Base-by-base conservation (phyloP, 92 coral and sea anemone genomes). In the Siderastrea siderea region DNA sequence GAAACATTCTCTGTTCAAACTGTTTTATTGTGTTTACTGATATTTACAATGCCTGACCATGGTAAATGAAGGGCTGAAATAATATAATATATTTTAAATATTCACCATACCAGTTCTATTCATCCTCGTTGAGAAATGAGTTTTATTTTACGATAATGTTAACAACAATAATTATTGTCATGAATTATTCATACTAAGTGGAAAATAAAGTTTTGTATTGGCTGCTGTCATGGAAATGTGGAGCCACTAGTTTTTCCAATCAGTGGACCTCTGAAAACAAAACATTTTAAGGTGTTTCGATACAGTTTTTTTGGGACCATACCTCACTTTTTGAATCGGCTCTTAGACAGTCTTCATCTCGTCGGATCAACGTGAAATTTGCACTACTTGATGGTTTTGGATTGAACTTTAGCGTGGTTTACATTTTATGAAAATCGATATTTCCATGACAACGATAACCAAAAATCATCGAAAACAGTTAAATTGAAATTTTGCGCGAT, bases 1-100 rank as follows among this genome's bases (percentile, higher is more conserved):
- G 15, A 82, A 82, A 82, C 54, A 69, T 6, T 45, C 46, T 64
- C 5, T 6, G 12, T 47, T 4, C 38, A 16, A 57, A 44, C 54
- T 82, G 45, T 68, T 82, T 82, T 82, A 82, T 69, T 82, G 45
- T 59, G 44, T 60, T 55, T 9, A n/a, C 44, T 38, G 13, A 76
- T 62, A 50, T 26, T 26, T 26, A 26, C 38, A 26, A 73, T 71
- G 49, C 77, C 13, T 13, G 43, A 76, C 16, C 38, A 26, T 76
- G 5, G 47, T 3, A n/a, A 73, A 73, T 5, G 57, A 53, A 70
- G 19, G 12, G n/a, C 4, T 66, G 43, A 15, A 47, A 14, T 45
- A 14, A 13, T 6, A 50, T 72, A n/a, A 4, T 4, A 49, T 26
- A 17, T 8, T 61, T 17, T 59, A 59, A 3, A 59, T 7, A 3